Base-by-base conservation (phyloP, 2,113 vertebrate species). In the Ceyx melanurus region DNA sequence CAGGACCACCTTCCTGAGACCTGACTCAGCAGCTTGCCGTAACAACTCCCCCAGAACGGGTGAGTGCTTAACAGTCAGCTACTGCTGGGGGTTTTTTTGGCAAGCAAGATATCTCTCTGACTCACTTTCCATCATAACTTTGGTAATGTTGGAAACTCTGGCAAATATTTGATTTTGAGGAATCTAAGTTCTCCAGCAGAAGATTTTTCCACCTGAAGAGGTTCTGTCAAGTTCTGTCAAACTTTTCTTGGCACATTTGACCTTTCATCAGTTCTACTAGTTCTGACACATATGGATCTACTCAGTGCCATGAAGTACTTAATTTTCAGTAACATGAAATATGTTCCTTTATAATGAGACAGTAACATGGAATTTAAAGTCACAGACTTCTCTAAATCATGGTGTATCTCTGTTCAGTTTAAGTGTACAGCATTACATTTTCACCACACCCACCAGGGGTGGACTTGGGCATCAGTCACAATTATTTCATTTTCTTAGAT, bases 91-190 rank as follows among this genome's bases (percentile, higher is more conserved):
- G 12, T n/a, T 23, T 16, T 84, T 74, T 77, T 70, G 35, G 33
- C 68, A 62, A 23, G 22, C 10, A 29, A 62, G 15, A 45, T 58
- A 56, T 82, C 33, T 51, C 74, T 2, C 31, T 65, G 77, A 14
- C 33, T 53, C 33, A 56, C 16, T 82, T 80, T 46, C 42, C 46
- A 10, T 75, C 22, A 58, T 71, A n/a, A 56, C 31, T 45, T 62
- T 6, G 13, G 6, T 65, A 50, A 68, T 29, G 19, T 45, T 53
- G 43, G 67, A 87, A 77, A 15, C 26, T 29, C 48, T 48, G 9
- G 40, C 51, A 90, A 93, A 90, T 84, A 72, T 67, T 89, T 89
- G 37, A 74, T 89, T 89, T 56, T 56, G 43, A 90, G 26, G 48
- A 84, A 81, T 51, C 62, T 78, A 18, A 40, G 9, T 64, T 78